These are phyloP conservation scores for Hyalella azteca DNA, from an alignment of 2,888 invertebrate species.

Conservation along the genomic window DNA sequence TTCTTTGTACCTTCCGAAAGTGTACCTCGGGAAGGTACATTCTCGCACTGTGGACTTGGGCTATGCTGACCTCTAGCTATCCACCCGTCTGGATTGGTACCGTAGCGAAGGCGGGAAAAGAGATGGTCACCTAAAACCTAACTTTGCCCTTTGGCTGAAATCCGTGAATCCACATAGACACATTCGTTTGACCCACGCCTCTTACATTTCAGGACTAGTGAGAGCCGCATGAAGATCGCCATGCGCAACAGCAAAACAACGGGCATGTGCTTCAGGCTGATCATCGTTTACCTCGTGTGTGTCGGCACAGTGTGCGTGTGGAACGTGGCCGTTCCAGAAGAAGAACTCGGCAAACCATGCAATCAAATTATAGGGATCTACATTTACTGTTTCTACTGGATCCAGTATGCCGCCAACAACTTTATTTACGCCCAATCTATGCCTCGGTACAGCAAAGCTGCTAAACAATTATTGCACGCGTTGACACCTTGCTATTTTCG, in stretches of 20 bases:
- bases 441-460: conserved; percentile 45
- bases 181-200: too few relatives aligned
- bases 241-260: conserved; percentile 54
- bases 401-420: conserved; percentile 55
- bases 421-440: conserved; percentile 56
- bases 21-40: too few relatives aligned
- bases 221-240: conserved; percentile 35
- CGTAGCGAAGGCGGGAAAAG: too few relatives aligned
- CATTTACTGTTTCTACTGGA: conserved; percentile 55
- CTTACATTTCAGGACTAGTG: conserved; percentile 42
- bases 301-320: conserved; percentile 54
- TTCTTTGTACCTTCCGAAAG: too few relatives aligned
- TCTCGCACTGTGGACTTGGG: too few relatives aligned
- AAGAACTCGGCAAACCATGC: conserved; percentile 38
- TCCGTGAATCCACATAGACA: too few relatives aligned
- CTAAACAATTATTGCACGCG: conserved; percentile 44
- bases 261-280: conserved; percentile 46
- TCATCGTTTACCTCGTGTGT: conserved; percentile 53
- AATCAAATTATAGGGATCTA: conserved; percentile 39
- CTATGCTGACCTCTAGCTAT: too few relatives aligned
- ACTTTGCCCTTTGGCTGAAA: too few relatives aligned
- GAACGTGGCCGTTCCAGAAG: conserved; percentile 44
- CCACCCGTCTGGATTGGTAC: too few relatives aligned
- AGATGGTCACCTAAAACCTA: too few relatives aligned
- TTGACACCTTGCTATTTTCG: neutral